Percentiles rank a stretch among this genome's conserved stretches.
These are phyloP conservation scores for Cabera pusaria DNA, from an alignment of 2,888 invertebrate genomes.

Conservation along the genomic window DNA sequence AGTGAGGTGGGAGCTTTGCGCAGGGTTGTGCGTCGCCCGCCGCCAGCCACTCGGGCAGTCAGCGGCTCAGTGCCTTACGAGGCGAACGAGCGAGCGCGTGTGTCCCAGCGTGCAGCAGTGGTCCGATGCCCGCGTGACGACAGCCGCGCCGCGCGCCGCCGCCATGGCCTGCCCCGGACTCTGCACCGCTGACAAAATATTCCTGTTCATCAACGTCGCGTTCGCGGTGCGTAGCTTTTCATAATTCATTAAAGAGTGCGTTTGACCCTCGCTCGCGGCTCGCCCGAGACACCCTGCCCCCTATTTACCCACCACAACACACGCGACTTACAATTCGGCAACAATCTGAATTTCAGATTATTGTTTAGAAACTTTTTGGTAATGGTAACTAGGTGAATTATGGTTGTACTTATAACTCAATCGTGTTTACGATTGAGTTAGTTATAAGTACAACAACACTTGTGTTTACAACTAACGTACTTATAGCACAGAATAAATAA, in stretches of 20 bases:
- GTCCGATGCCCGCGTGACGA: slow-evolving; percentile 18
- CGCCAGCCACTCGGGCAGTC: slow-evolving; percentile 13
- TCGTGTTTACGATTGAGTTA: too few species aligned
- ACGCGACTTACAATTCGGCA: too few species aligned
- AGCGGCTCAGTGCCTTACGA: slow-evolving; percentile 64
- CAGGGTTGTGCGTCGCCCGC: slow-evolving; percentile 9
- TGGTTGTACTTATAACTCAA: too few species aligned
- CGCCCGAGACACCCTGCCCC: slow-evolving; percentile 4
- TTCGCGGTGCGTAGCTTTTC: slow-evolving; percentile 62
- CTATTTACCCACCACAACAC: slow-evolving; percentile 1
- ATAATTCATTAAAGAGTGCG: not conserved
- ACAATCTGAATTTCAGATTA: too few species aligned
- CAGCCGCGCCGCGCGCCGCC: slow-evolving; percentile 17
- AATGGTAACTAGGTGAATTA: too few species aligned
- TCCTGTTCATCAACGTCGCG: slow-evolving; percentile 77
- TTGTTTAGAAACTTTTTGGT: too few species aligned
- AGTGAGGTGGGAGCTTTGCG: slow-evolving; percentile 8
- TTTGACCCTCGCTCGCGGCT: too few species aligned
- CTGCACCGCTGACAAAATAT: slow-evolving; percentile 69
- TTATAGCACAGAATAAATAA: too few species aligned
- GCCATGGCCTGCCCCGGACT: slow-evolving; percentile 65
- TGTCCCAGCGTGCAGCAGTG: slow-evolving; percentile 27
- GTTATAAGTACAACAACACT: too few species aligned
- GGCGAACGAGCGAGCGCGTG: slow-evolving; percentile 43
- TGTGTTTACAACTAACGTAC: too few species aligned